A percentile compares a stretch with the other conserved stretches of the same genome.
phyloP scores from a whole-genome alignment of 2,888 invertebrate species.

The Syritta pipiens region DNA sequence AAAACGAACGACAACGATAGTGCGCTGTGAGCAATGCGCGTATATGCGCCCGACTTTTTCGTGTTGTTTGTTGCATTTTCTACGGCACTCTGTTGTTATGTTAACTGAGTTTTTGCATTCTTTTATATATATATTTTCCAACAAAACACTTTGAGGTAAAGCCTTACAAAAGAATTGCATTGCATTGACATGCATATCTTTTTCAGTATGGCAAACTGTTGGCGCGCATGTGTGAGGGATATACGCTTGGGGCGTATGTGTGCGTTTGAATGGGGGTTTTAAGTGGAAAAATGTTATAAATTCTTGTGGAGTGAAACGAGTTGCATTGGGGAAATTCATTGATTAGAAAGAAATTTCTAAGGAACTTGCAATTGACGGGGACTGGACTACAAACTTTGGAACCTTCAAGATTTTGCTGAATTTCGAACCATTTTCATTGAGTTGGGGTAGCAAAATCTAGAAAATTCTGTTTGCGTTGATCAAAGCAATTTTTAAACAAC shows the following conservation, averaged over 20 bases:
- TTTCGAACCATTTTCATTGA: no score
- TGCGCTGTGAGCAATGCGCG: slow-evolving; percentile 4
- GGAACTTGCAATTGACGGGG: no score
- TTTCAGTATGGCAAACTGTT: slow-evolving; percentile 11
- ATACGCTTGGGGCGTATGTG: neutral
- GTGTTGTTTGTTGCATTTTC: neutral
- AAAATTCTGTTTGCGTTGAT: no score
- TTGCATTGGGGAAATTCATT: no score
- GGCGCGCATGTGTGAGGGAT: slow-evolving; percentile 7
- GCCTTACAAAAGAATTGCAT: slow-evolving; percentile 44
- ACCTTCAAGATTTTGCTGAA: no score
- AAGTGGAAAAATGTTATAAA: no score
- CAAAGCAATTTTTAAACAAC: no score
- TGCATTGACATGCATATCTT: slow-evolving; percentile 32
- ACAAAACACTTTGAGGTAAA: slow-evolving; percentile 39
- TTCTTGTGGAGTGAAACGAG: no score
- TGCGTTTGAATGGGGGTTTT: neutral
- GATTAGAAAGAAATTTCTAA: no score
- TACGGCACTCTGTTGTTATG: slow-evolving; percentile 12
- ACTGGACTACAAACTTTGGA: no score
- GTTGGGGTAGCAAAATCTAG: no score
- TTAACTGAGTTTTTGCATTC: slow-evolving; percentile 40
- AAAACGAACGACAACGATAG: no score
- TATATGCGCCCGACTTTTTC: slow-evolving; percentile 38
- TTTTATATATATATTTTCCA: slow-evolving; percentile 12